Base-by-base conservation (phyloP, 2,113 vertebrate species). In the Leptocoma aspasia region DNA sequence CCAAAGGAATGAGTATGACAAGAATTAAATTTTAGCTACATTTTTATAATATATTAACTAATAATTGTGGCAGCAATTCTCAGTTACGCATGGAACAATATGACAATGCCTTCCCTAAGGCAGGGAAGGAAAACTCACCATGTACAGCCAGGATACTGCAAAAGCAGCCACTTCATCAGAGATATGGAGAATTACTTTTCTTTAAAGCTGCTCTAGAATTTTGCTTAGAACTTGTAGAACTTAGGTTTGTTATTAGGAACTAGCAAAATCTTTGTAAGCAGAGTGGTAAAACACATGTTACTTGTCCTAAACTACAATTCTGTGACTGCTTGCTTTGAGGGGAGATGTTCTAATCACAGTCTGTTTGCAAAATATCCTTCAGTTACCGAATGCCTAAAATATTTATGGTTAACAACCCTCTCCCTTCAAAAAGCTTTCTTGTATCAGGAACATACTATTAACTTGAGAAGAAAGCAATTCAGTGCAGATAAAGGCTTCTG, bases 71-170 rank as follows among this genome's bases (percentile, higher is more conserved):
- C 44, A 82, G 44, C 10, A 76, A 39, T 64, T 68, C 20, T 78
- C 30, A 47, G 45, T 68, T 89, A 56, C 10, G 11, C 19, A 28
- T 0, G 0, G 15, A 75, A 42, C 10, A 44, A 41, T 2, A 14
- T 15, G 16, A 63, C 1, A 2, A 66, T n/a, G n/a, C n/a, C n/a
- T n/a, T n/a, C n/a, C n/a, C 23, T 54, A 61, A 20, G 39, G 10
- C 13, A 60, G 11, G 13, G 37, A 20, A 82, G 26, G 37, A 72
- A 80, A 82, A 11, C 11, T 61, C 28, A 28, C 7, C 17, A 31
- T 1, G 2, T 24, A 49, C 17, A 85, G 50, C 4, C 77, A 66
- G 30, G 44, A 56, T 31, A 26, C 26, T 65, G 15, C 37, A 78
- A 45, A 71, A 94, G 30, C 35, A 84, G n/a, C 9, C 28, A 26